phyloP scores from a whole-genome alignment of 2,797 vertebrate species.

The Apogon hyalosoma region DNA sequence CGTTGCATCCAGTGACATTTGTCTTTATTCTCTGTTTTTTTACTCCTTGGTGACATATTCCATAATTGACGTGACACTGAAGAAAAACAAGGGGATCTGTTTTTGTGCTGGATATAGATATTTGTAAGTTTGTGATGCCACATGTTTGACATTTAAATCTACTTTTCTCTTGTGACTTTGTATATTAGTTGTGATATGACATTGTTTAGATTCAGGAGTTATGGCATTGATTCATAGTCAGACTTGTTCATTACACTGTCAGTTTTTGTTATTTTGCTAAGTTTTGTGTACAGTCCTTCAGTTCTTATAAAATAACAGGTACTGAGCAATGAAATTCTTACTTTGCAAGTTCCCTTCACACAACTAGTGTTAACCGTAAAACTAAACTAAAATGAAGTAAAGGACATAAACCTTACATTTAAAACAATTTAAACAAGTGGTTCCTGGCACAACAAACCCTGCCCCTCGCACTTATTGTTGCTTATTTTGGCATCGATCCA shows the following conservation, averaged over 20 bases:
- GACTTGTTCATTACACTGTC: neutral
- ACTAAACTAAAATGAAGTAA: no score
- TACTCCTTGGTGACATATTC: conserved; percentile 15
- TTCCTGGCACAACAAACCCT: no score
- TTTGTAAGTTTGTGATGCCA: conserved; percentile 8
- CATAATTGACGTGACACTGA: conserved; percentile 12
- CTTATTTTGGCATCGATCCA: no score
- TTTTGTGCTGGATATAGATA: conserved; percentile 1
- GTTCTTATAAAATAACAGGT: no score
- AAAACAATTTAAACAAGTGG: no score
- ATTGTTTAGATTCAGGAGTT: neutral
- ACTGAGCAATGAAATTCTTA: no score
- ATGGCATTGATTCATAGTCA: no score
- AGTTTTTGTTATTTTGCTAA: neutral
- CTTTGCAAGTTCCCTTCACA: no score
- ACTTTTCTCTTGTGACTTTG: neutral
- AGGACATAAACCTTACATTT: no score
- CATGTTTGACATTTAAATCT: conserved; percentile 9
- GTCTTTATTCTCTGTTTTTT: conserved; percentile 19
- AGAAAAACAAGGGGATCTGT: conserved; percentile 9
- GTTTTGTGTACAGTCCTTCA: neutral
- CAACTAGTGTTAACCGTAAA: no score
- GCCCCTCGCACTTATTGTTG: no score
- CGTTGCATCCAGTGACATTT: conserved; percentile 21
- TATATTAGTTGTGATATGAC: neutral